Evolutionary conservation across 1,140 invertebrate genomes (phyloP), one percentile per base, ranked within the genome.

Genomic region (Acromyrmex echinatior): DNA sequence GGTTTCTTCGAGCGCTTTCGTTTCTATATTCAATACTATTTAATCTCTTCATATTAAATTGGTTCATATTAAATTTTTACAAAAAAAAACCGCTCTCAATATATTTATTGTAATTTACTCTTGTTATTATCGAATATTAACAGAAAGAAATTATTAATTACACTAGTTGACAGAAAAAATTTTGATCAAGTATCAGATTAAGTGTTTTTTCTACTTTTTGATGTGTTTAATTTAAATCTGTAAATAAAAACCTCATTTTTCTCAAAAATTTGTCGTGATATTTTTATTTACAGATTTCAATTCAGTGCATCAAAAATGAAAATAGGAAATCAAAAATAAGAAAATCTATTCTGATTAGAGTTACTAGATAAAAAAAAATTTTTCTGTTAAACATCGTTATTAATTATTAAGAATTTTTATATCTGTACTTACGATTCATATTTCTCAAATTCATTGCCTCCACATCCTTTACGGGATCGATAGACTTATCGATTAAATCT

Each of bases 361-460:
- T 45, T 45, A 45, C 1, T 45, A 7, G 39, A 45, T 45, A 10
- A 45, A 45, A 45, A 39, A 45, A 45, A 12, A 0, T 45, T 10
- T 25, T 45, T 45, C 7, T 45, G 10, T 10, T 10, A 12, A 45
- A 10, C 1, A 45, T 45, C 3, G 39, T 45, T 3, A 63, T 78
- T 16, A 45, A 49, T 21, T 49, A 49, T 49, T 14, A 31, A 77
- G 14, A 51, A 35, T 60, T 31, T 88, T 81, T 84, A 6, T 68
- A 28, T 62, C 9, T 31, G 1, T 74, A 93, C 92, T 93, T 86
- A 93, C 92, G 84, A 80, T 71, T 86, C 2, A 68, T 53, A 35
- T 86, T 87, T 25, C 63, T 68, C 60, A 70, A 10, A n/a, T 80
- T 92, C 77, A 74, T 88, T 63, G 88, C 56, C 63, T 45, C 35